A percentile compares a stretch with the other conserved stretches of the same genome.
Conservation (phyloP, 2,113 vertebrate genomes). For the Willisornis vidua region DNA sequence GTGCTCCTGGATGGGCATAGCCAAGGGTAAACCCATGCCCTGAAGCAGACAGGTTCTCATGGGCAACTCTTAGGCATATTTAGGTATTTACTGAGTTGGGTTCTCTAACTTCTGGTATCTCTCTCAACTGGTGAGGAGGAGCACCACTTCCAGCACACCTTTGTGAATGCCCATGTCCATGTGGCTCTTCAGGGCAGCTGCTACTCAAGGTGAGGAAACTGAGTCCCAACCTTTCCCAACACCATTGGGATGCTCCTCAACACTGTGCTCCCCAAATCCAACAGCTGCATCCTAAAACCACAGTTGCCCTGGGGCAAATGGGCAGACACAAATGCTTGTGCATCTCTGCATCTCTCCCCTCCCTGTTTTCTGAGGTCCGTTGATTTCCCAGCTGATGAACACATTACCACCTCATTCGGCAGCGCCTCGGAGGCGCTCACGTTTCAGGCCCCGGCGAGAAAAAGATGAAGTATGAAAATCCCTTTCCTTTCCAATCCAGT, state of each 20-base stretch:
- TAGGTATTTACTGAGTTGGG: neutral
- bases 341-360: neutral
- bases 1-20: neutral
- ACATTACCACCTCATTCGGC: slow-evolving; percentile 69
- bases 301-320: neutral
- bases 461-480: slow-evolving; percentile 74
- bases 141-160: neutral
- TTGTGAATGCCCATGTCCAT: accelerated
- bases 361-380: neutral
- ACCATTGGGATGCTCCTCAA: neutral
- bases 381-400: slow-evolving; percentile 70
- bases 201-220: neutral
- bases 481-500: slow-evolving; percentile 69
- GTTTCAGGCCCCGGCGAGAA: slow-evolving; percentile 55
- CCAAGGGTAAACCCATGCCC: neutral
- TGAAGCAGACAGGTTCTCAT: neutral
- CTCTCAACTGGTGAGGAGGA: neutral
- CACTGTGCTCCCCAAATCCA: accelerated
- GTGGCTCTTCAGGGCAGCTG: neutral
- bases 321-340: neutral
- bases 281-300: neutral
- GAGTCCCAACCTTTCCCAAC: neutral
- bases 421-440: slow-evolving; percentile 59
- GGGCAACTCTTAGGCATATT: accelerated
- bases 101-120: neutral